Evolutionary conservation across 2,797 vertebrate genomes (phyloP), one percentile per base, ranked within the genome.

Genomic region (Sarcoramphus papa): DNA sequence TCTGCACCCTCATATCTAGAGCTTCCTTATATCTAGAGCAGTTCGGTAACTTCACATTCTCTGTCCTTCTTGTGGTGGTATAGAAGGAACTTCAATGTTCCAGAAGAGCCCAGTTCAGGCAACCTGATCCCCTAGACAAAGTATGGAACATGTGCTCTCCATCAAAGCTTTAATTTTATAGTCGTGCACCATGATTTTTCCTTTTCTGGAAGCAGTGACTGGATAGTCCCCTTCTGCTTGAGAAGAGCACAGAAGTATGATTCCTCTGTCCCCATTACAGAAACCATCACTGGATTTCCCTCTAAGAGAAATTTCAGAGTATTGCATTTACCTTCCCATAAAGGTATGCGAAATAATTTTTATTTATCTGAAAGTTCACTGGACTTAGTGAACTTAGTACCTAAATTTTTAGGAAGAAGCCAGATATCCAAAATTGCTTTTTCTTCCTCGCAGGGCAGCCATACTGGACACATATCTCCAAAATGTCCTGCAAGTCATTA

Each of bases 81-180:
- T 25, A 48, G 14, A 21, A 27, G 14, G 4, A 85, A 48, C 8
- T 82, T 73, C 30, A 59, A 0, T 9, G 8, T 3, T 67, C 9
- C 22, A 17, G 33, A 68, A 59, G 10, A 63, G 14, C 5, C 10
- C 33, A 21, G 2, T 18, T 88, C 27, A 69, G 27, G 31, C n/a
- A 88, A 60, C 12, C 3, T 20, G 28, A n/a, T 50, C 17, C 37
- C 7, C 19, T 75, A 45, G 25, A 56, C 25, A 56, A 74, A 54
- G n/a, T 28, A 45, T 2, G 10, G 6, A n/a, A 50, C 1, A 3
- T 5, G 6, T 24, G 12, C 2, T 81, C 7, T 81, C 12, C 35
- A 21, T 20, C 21, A 25, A 72, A 82, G 4, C 2, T 77, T 67
- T 23, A 24, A 59, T 57, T 68, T 51, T 57, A 30, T 9, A 45